Conservation (phyloP, 2,113 vertebrate genomes). For the Chauna torquata region DNA sequence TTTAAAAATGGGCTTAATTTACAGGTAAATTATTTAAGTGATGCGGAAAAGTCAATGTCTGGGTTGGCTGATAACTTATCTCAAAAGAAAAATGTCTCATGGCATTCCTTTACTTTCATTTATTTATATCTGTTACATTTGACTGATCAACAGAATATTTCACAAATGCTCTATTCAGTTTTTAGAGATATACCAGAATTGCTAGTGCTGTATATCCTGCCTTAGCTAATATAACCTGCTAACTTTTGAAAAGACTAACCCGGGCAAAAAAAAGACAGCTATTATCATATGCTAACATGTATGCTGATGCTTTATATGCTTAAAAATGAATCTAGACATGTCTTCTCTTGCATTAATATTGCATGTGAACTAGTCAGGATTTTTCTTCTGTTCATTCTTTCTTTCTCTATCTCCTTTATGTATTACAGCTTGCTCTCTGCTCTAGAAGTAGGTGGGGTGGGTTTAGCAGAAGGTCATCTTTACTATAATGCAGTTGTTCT, state of each 20-base stretch:
- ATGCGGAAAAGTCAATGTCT: background rate
- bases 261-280: background rate
- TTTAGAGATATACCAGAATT: background rate
- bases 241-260: background rate
- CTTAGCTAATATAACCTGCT: background rate
- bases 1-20: background rate
- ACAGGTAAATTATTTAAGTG: background rate
- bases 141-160: background rate
- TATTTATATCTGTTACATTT: background rate
- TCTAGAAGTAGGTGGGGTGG: background rate
- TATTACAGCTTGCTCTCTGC: background rate
- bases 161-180: background rate
- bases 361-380: background rate
- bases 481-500: background rate
- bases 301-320: background rate
- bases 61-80: background rate
- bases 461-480: background rate
- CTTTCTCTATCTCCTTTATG: background rate
- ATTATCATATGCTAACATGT: background rate
- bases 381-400: background rate
- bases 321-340: background rate
- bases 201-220: background rate
- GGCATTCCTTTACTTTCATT: background rate
- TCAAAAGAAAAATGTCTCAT: background rate
- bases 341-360: background rate